A percentile compares a stretch with the other conserved stretches of the same genome.
Evolutionary conservation across 2,113 vertebrate species (phyloP).

Genomic region (Phyllostomus discolor): DNA sequence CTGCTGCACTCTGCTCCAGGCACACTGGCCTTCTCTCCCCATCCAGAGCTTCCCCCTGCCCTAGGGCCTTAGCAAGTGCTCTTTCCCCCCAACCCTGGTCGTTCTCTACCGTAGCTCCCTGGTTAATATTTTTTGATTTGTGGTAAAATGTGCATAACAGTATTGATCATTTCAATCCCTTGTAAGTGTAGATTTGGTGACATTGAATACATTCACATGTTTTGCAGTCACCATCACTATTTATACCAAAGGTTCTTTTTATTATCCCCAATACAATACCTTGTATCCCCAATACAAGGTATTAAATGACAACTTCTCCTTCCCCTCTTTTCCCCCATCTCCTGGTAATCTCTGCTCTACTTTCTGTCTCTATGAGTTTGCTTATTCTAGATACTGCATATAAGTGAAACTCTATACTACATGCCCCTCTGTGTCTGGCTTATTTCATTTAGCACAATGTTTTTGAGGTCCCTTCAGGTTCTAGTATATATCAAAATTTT

Average conservation of each 20-base stretch:
- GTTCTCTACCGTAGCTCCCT: neutral
- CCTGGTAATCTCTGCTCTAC: neutral
- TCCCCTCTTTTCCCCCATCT: neutral
- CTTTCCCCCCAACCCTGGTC: rapidly evolving
- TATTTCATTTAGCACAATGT: neutral
- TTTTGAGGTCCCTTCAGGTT: neutral
- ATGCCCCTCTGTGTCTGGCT: neutral
- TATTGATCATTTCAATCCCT: neutral
- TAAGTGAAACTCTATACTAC: neutral
- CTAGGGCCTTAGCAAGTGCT: neutral
- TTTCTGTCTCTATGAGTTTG: neutral
- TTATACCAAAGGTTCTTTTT: neutral
- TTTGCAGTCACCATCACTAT: neutral
- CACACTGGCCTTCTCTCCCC: neutral
- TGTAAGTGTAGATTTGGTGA: neutral
- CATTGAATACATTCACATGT: neutral
- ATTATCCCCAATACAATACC: neutral
- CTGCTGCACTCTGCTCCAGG: neutral
- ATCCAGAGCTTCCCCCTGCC: neutral
- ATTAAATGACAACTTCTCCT: neutral
- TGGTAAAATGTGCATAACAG: neutral
- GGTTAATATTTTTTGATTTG: neutral
- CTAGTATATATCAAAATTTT: neutral
- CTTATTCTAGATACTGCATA: neutral
- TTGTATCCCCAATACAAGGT: too few relatives aligned